These are phyloP conservation scores for Ethmia dodecea DNA, from an alignment of 2,888 invertebrate genomes.

Conservation along the genomic window DNA sequence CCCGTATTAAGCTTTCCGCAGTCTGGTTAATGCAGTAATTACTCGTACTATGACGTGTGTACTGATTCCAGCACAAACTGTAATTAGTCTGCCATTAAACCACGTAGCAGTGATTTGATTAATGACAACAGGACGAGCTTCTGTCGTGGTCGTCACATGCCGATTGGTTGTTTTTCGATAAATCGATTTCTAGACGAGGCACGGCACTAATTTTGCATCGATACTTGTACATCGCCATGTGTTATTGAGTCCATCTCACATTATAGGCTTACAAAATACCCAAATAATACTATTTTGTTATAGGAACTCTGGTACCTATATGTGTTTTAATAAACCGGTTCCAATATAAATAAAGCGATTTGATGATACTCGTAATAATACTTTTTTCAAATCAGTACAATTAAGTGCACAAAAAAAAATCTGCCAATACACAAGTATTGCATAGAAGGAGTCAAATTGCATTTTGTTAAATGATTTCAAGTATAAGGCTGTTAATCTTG, in stretches of 20 bases:
- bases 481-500: too few species aligned
- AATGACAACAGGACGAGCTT: conserved; percentile 37
- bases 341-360: too few species aligned
- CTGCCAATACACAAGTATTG: too few species aligned
- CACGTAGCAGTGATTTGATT: conserved; percentile 68
- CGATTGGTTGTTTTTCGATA: conserved; percentile 42
- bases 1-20: conserved; percentile 43
- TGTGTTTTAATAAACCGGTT: too few species aligned
- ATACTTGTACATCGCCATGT: not conserved
- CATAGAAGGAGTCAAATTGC: too few species aligned
- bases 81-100: conserved; percentile 73
- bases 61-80: conserved; percentile 55
- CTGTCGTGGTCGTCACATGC: conserved; percentile 27
- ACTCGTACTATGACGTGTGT: conserved; percentile 33
- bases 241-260: not conserved
- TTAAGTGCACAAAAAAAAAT: too few species aligned
- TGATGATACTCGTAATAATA: too few species aligned
- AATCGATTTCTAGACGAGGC: conserved; percentile 30
- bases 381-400: too few species aligned
- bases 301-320: not conserved
- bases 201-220: conserved; percentile 24
- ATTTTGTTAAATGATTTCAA: too few species aligned
- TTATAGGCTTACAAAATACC: not conserved
- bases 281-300: not conserved
- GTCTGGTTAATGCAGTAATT: conserved; percentile 50